phyloP scores from a whole-genome alignment of 23 tunicate genomes.

The Botrylloides violaceus region DNA sequence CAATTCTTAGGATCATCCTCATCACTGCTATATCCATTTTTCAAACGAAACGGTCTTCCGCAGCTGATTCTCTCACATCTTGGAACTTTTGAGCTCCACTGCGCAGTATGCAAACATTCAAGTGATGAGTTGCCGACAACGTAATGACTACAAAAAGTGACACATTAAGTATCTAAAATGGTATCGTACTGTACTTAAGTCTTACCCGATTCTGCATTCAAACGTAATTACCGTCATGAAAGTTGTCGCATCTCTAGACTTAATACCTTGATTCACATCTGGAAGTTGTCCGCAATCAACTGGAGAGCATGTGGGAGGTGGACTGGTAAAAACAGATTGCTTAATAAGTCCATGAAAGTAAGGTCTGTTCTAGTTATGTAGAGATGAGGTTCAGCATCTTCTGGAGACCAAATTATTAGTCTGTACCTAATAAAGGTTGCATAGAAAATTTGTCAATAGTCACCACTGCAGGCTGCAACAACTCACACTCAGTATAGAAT shows the following conservation, averaged over 20 bases:
- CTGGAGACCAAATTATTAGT: too few species aligned
- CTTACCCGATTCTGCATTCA: conserved; percentile 52
- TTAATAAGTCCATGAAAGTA: too few species aligned
- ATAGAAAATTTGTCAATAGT: too few species aligned
- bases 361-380: too few species aligned
- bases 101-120: conserved; percentile 37
- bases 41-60: conserved; percentile 37
- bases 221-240: conserved; percentile 41
- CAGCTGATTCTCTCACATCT: conserved; percentile 38
- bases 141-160: conserved; percentile 31
- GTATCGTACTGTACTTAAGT: too few species aligned
- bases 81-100: conserved; percentile 32
- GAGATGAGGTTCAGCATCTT: too few species aligned
- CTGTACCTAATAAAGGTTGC: too few species aligned
- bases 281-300: conserved; percentile 80
- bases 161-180: too few species aligned
- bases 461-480: too few species aligned
- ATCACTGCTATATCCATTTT: conserved; percentile 22
- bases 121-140: conserved; percentile 20
- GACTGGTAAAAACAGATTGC: too few species aligned
- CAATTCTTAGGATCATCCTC: conserved; percentile 10
- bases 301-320: conserved; percentile 44
- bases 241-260: conserved; percentile 18
- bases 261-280: conserved; percentile 28
- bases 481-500: too few species aligned